Percentiles rank a stretch among this genome's conserved stretches.
Evolutionary conservation across 2,113 vertebrate genomes (phyloP).

Genomic region (Pogona vitticeps): DNA sequence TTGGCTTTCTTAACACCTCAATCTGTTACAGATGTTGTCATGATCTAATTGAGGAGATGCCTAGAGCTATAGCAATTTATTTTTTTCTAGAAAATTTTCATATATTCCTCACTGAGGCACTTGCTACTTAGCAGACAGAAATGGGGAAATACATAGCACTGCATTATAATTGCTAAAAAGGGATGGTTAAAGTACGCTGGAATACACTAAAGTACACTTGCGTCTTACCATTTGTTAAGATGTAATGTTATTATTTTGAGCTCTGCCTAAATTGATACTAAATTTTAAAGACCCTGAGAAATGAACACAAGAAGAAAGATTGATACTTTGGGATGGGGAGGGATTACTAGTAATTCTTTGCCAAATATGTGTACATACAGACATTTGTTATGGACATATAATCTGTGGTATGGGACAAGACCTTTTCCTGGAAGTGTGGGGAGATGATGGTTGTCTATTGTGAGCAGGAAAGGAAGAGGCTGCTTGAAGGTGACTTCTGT

Average conservation of each 20-base stretch:
- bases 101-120: background rate
- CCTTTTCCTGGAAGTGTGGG: background rate
- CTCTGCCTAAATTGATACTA: no score
- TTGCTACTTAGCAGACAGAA: background rate
- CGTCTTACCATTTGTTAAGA: no score
- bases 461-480: background rate
- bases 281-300: no score
- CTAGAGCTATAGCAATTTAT: background rate
- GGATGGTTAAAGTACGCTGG: background rate
- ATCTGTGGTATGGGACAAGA: background rate
- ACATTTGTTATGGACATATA: background rate
- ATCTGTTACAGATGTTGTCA: background rate
- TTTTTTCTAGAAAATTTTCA: background rate
- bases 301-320: background rate
- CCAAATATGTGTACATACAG: background rate
- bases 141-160: background rate
- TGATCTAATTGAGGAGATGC: background rate
- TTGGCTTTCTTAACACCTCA: no score
- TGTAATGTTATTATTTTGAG: no score
- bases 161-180: background rate
- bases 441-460: background rate
- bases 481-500: background rate
- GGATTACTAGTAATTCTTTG: background rate
- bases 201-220: no score
- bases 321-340: no score